Conservation (phyloP, 2,888 invertebrate genomes). For the Hetaerina titia region DNA sequence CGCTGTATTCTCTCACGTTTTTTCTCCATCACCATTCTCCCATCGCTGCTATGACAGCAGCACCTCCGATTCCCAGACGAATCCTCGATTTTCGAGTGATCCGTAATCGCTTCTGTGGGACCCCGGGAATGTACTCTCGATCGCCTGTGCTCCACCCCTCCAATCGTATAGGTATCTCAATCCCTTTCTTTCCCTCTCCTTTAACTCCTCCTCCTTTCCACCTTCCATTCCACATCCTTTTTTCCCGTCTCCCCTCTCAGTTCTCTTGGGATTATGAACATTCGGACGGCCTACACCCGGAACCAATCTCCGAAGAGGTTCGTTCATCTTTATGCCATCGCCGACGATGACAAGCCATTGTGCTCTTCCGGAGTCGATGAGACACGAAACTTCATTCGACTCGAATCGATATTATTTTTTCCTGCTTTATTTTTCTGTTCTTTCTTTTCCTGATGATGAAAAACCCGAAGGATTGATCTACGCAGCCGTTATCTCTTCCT, state of each 20-base stretch:
- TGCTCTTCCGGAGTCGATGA: conserved; percentile 46
- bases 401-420: conserved; percentile 26
- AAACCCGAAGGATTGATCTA: conserved; percentile 43
- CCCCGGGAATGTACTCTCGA: neutral
- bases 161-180: neutral
- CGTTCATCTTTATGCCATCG: conserved; percentile 57
- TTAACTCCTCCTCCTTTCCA: neutral
- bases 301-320: conserved; percentile 59
- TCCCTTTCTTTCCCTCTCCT: neutral
- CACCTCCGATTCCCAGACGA: conserved; percentile 34
- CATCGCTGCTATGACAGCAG: neutral
- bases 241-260: neutral
- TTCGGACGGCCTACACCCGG: conserved; percentile 50
- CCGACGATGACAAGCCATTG: conserved; percentile 65
- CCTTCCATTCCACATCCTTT: neutral
- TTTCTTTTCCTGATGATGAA: conserved; percentile 36
- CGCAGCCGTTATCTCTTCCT: conserved; percentile 38
- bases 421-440: neutral
- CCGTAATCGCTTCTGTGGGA: conserved; percentile 14
- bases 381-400: conserved; percentile 65
- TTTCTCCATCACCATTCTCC: neutral
- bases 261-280: conserved; percentile 47
- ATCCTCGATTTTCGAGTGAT: conserved; percentile 6
- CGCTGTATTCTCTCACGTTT: neutral
- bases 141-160: neutral